Percentiles rank a stretch among this genome's conserved stretches.
Conservation (phyloP, 2,888 invertebrate genomes). For the Masnerella sp. region DNA sequence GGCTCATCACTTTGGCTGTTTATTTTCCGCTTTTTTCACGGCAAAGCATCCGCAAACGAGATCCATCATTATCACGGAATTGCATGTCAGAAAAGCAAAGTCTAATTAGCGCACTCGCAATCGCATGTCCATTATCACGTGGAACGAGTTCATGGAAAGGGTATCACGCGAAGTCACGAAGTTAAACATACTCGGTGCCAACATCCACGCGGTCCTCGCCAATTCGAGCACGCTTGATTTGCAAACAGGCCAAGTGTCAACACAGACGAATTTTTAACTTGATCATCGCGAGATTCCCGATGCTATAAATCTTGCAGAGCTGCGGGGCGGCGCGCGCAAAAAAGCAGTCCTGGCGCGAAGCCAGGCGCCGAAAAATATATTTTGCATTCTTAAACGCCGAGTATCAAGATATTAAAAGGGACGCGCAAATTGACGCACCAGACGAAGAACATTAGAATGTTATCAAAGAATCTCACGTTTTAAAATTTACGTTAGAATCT, state of each 20-base stretch:
- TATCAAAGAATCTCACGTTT: too few relatives aligned
- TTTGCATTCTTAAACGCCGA: too few relatives aligned
- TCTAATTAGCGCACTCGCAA: conserved; percentile 69
- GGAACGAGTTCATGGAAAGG: conserved; percentile 68
- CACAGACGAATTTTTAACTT: conserved; percentile 19
- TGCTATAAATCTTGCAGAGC: not conserved
- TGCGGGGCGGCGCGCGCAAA: too few relatives aligned
- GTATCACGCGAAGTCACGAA: conserved; percentile 63
- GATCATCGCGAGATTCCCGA: conserved; percentile 25
- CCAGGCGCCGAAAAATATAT: too few relatives aligned
- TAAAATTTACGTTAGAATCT: too few relatives aligned
- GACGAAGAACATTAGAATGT: too few relatives aligned
- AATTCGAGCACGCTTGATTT: conserved; percentile 31
- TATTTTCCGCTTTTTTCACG: conserved; percentile 6
- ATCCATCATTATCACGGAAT: conserved; percentile 54
- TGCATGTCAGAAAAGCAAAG: conserved; percentile 67
- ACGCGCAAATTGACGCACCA: too few relatives aligned
- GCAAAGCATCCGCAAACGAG: conserved; percentile 40
- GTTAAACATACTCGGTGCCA: conserved; percentile 52
- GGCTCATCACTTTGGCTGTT: not conserved
- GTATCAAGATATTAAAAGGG: too few relatives aligned
- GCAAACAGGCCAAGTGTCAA: conserved; percentile 32
- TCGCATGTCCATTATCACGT: conserved; percentile 71
- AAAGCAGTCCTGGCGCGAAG: too few relatives aligned
- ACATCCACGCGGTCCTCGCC: conserved; percentile 57